phyloP scores from a whole-genome alignment of 1,140 invertebrate species.

The Papilio dardanus region DNA sequence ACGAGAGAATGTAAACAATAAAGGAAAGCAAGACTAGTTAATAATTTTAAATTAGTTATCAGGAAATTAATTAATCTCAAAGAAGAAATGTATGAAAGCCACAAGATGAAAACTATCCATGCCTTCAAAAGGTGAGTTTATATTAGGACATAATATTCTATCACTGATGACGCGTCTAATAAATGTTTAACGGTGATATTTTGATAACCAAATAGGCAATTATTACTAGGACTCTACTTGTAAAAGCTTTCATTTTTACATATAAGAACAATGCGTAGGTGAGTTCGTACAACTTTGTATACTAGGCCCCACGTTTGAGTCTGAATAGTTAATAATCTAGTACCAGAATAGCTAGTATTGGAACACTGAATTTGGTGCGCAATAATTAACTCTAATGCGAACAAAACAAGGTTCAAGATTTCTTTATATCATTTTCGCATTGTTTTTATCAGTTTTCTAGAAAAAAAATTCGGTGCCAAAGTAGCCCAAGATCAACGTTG shows the following conservation, averaged over 20 bases:
- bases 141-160: background rate
- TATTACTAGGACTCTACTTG: background rate
- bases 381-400: background rate
- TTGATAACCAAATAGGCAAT: background rate
- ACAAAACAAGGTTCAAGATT: background rate
- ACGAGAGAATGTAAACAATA: background rate
- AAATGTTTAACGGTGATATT: background rate
- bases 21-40: background rate
- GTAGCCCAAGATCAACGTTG: slow-evolving; percentile 23
- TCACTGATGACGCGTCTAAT: background rate
- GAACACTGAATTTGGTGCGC: too few species aligned
- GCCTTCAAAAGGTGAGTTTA: background rate
- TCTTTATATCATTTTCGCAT: background rate
- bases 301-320: background rate
- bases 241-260: background rate
- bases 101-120: slow-evolving; percentile 11
- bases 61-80: background rate
- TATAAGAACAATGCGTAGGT: background rate
- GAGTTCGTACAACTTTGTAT: background rate
- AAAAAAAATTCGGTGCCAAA: slow-evolving; percentile 23
- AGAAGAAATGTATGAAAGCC: background rate
- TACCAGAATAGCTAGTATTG: too few species aligned
- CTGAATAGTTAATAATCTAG: too few species aligned
- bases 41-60: background rate
- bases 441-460: background rate